Percentiles rank a stretch among this genome's conserved stretches.
These are phyloP conservation scores for Lindbergichthys nudifrons DNA, from an alignment of 2,797 vertebrate genomes.

Conservation along the genomic window DNA sequence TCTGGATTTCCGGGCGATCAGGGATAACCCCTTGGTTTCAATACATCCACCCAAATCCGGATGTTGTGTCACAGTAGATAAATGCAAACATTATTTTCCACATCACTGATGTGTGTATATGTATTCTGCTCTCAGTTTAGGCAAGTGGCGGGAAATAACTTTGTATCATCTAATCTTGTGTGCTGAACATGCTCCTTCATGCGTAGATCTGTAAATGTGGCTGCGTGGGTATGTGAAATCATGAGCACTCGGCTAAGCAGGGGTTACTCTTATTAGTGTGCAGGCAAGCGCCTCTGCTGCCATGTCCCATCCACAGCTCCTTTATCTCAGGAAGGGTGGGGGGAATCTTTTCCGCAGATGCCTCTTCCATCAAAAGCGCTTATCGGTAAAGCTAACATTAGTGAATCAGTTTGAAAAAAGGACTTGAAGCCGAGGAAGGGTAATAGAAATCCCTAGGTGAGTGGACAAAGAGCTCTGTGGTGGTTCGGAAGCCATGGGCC, in stretches of 20 bases:
- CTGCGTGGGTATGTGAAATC: constrained; percentile 45
- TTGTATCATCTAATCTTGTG: constrained; percentile 33
- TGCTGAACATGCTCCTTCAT: constrained; percentile 35
- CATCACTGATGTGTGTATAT: constrained; percentile 51
- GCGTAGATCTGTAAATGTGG: constrained; percentile 15
- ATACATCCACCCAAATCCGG: constrained; percentile 45
- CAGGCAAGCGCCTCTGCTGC: constrained; percentile 56
- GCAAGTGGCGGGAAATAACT: constrained; percentile 40
- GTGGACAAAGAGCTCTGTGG: constrained; percentile 51
- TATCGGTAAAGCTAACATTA: constrained; percentile 82
- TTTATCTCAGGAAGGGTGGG: constrained; percentile 63
- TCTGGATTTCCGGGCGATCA: constrained; percentile 49
- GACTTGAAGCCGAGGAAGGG: constrained; percentile 48
- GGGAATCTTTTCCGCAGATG: constrained; percentile 68
- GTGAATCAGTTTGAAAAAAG: constrained; percentile 68
- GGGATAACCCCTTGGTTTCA: constrained; percentile 43
- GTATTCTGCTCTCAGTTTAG: constrained; percentile 53
- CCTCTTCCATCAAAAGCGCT: constrained; percentile 73
- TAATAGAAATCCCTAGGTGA: constrained; percentile 54
- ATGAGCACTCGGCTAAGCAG: constrained; percentile 38
- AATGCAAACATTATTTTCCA: constrained; percentile 63
- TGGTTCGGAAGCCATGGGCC: constrained; percentile 47
- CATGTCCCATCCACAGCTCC: constrained; percentile 69
- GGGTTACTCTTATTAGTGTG: constrained; percentile 67
- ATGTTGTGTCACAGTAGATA: constrained; percentile 69